These are phyloP conservation scores for Galeopterus variegatus DNA, from an alignment of 2,113 vertebrate genomes.

Conservation along the genomic window DNA sequence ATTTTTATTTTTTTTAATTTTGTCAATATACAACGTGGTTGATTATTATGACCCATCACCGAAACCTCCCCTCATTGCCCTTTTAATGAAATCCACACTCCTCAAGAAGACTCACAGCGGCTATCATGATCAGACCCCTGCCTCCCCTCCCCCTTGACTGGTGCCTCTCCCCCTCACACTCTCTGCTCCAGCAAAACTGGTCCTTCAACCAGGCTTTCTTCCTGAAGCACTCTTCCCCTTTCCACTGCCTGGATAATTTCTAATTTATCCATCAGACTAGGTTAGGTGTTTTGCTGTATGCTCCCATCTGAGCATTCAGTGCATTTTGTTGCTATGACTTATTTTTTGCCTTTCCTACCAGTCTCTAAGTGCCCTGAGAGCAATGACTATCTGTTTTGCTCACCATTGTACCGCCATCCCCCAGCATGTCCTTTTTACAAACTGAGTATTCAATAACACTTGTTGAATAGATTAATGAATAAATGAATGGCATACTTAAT, in stretches of 20 bases:
- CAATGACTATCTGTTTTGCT: neutral
- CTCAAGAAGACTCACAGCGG: neutral
- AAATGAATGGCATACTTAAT: neutral
- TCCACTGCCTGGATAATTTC: neutral
- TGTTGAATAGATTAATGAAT: neutral
- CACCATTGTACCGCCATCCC: neutral
- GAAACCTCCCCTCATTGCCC: neutral
- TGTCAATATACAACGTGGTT: too few species aligned
- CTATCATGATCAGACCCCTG: neutral
- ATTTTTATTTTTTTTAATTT: too few species aligned
- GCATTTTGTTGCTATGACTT: neutral
- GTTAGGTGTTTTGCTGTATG: neutral
- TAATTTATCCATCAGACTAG: neutral
- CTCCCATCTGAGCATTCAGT: neutral
- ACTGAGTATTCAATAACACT: neutral
- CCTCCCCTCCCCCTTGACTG: neutral
- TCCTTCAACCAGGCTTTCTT: neutral
- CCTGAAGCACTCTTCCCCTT: neutral
- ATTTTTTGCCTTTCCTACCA: neutral
- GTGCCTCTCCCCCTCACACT: neutral
- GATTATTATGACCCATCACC: too few species aligned
- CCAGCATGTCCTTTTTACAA: neutral
- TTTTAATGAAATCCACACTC: neutral
- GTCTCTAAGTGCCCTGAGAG: neutral
- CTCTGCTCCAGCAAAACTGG: neutral